Conservation (phyloP, 1,140 invertebrate species). For the Schlechtendalia chinensis region DNA sequence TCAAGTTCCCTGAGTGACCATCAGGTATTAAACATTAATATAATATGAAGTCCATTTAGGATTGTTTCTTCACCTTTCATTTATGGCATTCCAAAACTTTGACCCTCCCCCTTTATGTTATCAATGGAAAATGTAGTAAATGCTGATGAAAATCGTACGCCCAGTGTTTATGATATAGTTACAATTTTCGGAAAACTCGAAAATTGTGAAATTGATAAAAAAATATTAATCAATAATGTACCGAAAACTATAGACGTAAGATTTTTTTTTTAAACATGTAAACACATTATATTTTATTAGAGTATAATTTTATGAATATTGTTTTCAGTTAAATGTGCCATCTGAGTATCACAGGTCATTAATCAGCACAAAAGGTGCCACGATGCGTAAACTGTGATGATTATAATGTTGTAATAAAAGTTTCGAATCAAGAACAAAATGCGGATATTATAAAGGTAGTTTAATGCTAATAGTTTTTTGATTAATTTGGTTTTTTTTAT, state of each 20-base stretch:
- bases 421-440: conserved; percentile 75
- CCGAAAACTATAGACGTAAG: conserved; percentile 74
- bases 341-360: conserved; percentile 90
- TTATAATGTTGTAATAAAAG: conserved; percentile 80
- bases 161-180: conserved; percentile 69
- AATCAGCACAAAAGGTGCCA: conserved; percentile 87
- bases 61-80: no score
- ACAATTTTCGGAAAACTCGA: conserved; percentile 79
- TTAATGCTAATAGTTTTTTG: neutral
- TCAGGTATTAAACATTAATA: conserved; percentile 1
- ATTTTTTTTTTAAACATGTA: neutral
- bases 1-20: conserved; percentile 84
- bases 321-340: conserved; percentile 71
- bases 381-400: conserved; percentile 84
- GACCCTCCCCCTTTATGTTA: no score
- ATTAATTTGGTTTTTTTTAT: no score
- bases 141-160: conserved; percentile 51
- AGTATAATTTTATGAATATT: neutral
- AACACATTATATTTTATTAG: neutral
- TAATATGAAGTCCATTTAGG: no score
- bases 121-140: conserved; percentile 41
- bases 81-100: no score
- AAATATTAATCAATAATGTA: conserved; percentile 79
- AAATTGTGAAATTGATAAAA: conserved; percentile 80
- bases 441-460: conserved; percentile 69